Evolutionary conservation across 53 echinoderm and acorn worm genomes (phyloP).

Genomic region (Echinometra lucunter): DNA sequence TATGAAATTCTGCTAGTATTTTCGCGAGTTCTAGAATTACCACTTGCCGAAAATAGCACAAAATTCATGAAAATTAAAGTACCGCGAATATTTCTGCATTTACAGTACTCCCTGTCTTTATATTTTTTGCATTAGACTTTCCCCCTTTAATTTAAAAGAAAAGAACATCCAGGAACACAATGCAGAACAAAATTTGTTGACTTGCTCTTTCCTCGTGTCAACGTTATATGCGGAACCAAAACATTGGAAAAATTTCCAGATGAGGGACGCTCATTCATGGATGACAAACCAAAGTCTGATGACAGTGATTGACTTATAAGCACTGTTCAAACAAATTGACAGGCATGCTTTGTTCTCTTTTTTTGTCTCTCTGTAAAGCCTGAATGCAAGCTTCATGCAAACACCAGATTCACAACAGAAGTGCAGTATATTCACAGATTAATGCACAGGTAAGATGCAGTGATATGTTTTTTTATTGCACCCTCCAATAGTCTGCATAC

Average conservation of each 20-base stretch:
- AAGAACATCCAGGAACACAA: not conserved
- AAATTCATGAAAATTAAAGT: no score
- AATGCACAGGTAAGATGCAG: conserved; percentile 79
- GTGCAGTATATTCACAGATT: conserved; percentile 93
- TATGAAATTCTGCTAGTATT: no score
- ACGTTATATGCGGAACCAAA: not conserved
- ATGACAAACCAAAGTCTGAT: not conserved
- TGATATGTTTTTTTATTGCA: not conserved
- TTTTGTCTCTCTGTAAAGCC: conserved; percentile 70
- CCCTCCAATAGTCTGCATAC: not conserved
- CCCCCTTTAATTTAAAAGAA: not conserved
- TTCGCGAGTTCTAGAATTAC: no score
- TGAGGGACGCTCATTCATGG: not conserved
- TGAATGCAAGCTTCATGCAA: conserved; percentile 89
- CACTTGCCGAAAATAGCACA: no score
- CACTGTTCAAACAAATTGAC: not conserved
- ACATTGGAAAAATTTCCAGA: conserved; percentile 10
- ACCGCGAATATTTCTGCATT: no score
- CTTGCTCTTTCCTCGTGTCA: not conserved
- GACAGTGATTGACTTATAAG: not conserved
- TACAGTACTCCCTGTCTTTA: not conserved
- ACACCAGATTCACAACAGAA: conserved; percentile 88
- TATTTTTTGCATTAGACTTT: not conserved
- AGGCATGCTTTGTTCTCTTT: not conserved
- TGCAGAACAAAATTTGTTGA: not conserved